These are phyloP conservation scores for Octomys mimax DNA, from an alignment of 2,797 vertebrate species.

Conservation along the genomic window DNA sequence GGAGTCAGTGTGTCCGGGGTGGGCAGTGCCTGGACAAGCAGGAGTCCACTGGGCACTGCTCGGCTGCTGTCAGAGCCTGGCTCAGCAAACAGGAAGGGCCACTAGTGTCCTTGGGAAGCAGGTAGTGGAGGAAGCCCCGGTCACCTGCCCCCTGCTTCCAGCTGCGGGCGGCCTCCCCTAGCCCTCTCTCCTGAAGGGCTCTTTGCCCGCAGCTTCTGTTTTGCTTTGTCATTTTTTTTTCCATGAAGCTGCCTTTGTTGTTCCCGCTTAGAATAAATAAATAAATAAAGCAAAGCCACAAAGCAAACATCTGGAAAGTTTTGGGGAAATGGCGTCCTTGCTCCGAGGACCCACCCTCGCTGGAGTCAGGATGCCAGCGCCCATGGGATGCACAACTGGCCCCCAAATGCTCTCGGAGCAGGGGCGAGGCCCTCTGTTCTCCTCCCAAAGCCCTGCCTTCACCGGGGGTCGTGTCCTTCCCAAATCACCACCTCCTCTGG, in stretches of 20 bases:
- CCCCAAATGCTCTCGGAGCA: constrained; percentile 61
- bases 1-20: not conserved
- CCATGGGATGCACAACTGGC: not conserved
- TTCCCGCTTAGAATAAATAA: constrained; percentile 79
- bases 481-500: not conserved
- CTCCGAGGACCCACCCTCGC: constrained; percentile 55
- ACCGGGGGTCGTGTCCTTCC: not conserved
- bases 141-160: not conserved
- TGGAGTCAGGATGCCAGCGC: not conserved
- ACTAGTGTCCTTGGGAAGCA: fast-evolving
- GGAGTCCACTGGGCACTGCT: not conserved
- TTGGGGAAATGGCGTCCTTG: constrained; percentile 62
- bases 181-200: not conserved
- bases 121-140: fast-evolving
- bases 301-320: constrained; percentile 81
- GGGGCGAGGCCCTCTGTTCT: not conserved
- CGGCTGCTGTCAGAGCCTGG: not conserved
- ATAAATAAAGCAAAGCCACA: constrained; percentile 72
- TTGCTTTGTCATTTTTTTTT: not conserved
- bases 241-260: constrained; percentile 62
- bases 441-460: not conserved
- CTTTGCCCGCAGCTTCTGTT: not conserved
- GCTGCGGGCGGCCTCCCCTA: not conserved
- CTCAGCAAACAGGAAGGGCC: not conserved
- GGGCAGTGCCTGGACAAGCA: not conserved